Base-by-base conservation (phyloP, 2,113 vertebrate species). In the Takifugu bimaculatus region DNA sequence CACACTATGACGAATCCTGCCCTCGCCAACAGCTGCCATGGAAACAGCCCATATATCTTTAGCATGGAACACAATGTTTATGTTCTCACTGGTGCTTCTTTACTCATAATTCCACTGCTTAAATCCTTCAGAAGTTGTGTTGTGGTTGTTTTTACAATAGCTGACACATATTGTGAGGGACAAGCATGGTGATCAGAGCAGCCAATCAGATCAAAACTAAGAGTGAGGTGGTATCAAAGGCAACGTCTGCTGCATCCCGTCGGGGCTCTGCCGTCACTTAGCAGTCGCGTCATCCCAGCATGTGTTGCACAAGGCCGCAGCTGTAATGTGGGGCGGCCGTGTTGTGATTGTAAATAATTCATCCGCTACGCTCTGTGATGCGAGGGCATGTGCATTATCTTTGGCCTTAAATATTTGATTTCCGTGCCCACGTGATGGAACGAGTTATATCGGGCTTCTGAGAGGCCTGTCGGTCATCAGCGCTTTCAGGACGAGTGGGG, bases 321-420 rank as follows among this genome's bases (percentile, higher is more conserved):
- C 68, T 60, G 60, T 67, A 2, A 54, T 57, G 51, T 59, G 5
- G 4, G 4, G 52, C 20, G 58, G 15, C 50, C 12, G 39, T 60
- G 68, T 68, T 57, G 65, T 61, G 77, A 50, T 29, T 28, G 45
- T 83, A 64, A 78, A 75, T 77, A 25, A 74, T 81, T 74, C 26
- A 81, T 81, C 51, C 39, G 44, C 45, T 62, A 65, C 74, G 61
- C 65, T 53, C 63, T 57, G 49, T 25, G 60, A 74, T 65, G 60
- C 4, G 4, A 28, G 48, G 70, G 3, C 4, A 53, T 20, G 48
- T 10, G 44, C 68, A 59, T 77, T 72, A 74, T 63, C 61, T 7
- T 15, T 1, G 5, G 3, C 55, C 68, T 74, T 88, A 77, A 87
- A 85, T 87, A 81, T 83, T 88, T 85, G 70, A 87, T 83, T 73